These are phyloP conservation scores for Acrocera orbiculus DNA, from an alignment of 2,888 invertebrate species.

Conservation along the genomic window DNA sequence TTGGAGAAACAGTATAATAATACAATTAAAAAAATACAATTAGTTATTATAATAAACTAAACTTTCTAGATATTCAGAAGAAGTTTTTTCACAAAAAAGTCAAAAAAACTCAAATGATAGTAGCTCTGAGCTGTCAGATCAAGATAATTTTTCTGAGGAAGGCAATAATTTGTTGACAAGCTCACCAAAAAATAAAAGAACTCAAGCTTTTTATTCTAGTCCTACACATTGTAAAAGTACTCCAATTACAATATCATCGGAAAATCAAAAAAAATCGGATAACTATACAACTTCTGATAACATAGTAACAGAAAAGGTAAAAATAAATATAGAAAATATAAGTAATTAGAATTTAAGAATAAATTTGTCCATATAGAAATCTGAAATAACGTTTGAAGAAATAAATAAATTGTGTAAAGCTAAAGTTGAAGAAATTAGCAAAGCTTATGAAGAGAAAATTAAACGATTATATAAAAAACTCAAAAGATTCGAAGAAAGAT, in stretches of 20 bases:
- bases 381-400: conserved; percentile 20
- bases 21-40: conserved; percentile 2
- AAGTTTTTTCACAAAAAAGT: conserved; percentile 48
- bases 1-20: conserved; percentile 52
- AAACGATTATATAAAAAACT: conserved; percentile 23
- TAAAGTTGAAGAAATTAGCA: conserved; percentile 25
- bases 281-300: too few relatives aligned
- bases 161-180: too few relatives aligned
- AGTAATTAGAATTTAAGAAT: background rate
- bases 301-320: conserved; percentile 3
- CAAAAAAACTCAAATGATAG: conserved; percentile 36
- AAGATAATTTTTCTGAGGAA: conserved; percentile 25
- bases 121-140: conserved; percentile 25
- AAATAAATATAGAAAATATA: background rate
- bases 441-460: conserved; percentile 20
- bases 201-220: conserved; percentile 26
- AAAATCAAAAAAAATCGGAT: too few relatives aligned
- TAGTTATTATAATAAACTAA: background rate
- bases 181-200: conserved; percentile 23
- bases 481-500: conserved; percentile 24
- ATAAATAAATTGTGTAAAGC: conserved; percentile 25
- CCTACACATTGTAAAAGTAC: conserved; percentile 30
- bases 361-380: conserved; percentile 15
- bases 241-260: too few relatives aligned
- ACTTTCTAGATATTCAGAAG: conserved; percentile 40